Evolutionary conservation across 2,797 vertebrate genomes (phyloP), one percentile per base, ranked within the genome.

Genomic region (Anas capensis): DNA sequence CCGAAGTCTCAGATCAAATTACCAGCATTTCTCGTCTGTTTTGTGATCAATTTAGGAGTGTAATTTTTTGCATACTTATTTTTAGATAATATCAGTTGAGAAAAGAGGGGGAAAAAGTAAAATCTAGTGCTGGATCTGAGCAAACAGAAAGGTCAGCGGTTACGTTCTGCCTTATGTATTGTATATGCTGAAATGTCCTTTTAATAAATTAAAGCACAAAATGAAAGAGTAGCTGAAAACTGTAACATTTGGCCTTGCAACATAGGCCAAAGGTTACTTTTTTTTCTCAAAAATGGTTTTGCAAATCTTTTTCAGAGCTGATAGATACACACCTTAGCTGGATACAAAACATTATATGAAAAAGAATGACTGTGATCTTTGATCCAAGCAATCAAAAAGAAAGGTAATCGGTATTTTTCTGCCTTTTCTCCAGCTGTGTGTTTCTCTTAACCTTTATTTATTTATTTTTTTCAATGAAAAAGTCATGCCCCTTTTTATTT

Each of bases 301-400:
- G 97, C 98, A 98, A 97, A 97, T 98, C 98, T 98, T 98, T 98
- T 98, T 98, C 98, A 98, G 98, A 98, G 97, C 98, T 98, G 98
- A 98, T 98, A 98, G 98, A 98, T 97, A 98, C 98, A 98, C 98
- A 98, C 97, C 98, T 98, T 98, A 98, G 98, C 98, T 98, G 98
- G 98, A 98, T 98, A 98, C 98, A 98, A 98, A 98, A 98, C 98
- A 98, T 98, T 97, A 98, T 98, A 98, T 98, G 98, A 98, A 97
- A 97, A 98, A 98, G 97, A 98, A 97, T 97, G 98, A 97, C 98
- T 98, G 98, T 98, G 98, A 97, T 98, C 98, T 98, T 98, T 98
- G 98, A 98, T 97, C 97, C 98, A 82, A 98, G 98, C 97, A 98
- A 98, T 98, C 98, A 98, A 96, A 98, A 97, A 97, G 82, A 97